These are phyloP conservation scores for Onychorhynchus coronatus DNA, from an alignment of 2,113 vertebrate species.

Conservation along the genomic window DNA sequence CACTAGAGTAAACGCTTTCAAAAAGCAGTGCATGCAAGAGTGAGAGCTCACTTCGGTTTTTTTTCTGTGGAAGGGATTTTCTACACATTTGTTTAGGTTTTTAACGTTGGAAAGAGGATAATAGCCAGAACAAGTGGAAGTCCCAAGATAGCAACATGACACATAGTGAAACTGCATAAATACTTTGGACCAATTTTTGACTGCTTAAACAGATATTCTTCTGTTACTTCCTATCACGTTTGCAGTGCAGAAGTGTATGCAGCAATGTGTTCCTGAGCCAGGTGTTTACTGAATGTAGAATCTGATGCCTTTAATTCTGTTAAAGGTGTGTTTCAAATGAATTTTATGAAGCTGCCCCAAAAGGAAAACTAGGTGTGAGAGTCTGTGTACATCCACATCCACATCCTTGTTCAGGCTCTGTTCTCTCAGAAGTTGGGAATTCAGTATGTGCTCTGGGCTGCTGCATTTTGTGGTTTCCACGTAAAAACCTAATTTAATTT, in stretches of 20 bases:
- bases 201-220: not conserved
- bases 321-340: not conserved
- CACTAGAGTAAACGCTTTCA: constrained; percentile 4
- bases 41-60: not conserved
- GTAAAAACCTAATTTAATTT: not conserved
- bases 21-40: not conserved
- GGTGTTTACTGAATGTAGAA: not conserved
- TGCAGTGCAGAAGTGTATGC: not conserved
- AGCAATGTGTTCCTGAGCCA: not conserved
- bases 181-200: not conserved
- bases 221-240: not conserved
- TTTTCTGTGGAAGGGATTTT: not conserved
- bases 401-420: not conserved
- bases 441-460: not conserved
- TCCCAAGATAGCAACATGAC: not conserved
- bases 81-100: not conserved
- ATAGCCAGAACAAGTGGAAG: not conserved
- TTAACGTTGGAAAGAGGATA: not conserved
- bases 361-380: not conserved
- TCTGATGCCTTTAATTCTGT: not conserved
- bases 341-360: not conserved
- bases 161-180: not conserved
- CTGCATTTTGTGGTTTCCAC: not conserved
- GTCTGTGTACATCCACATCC: not conserved
- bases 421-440: not conserved